Conservation (phyloP, 1,140 invertebrate genomes). For the Laupala kohalensis region DNA sequence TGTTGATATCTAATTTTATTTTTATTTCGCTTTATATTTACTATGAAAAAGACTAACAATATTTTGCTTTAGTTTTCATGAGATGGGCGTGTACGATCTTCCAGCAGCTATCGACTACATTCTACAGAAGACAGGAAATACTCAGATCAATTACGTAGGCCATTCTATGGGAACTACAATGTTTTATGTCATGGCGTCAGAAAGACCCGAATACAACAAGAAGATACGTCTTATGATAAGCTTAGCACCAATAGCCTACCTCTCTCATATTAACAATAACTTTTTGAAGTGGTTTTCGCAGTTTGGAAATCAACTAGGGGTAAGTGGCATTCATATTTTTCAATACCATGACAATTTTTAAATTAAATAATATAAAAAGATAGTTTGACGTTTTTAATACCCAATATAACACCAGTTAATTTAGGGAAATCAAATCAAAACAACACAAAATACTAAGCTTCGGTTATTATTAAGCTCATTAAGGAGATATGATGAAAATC, state of each 20-base stretch:
- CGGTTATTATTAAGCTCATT: no score
- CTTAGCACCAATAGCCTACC: conserved; percentile 34
- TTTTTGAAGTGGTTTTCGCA: not conserved
- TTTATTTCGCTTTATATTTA: no score
- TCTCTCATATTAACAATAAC: conserved; percentile 30
- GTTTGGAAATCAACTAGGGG: not conserved
- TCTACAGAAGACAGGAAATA: not conserved
- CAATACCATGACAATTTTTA: no score
- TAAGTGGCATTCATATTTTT: no score
- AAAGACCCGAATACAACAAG: conserved; percentile 20
- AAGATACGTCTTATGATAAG: conserved; percentile 24
- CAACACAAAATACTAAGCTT: no score
- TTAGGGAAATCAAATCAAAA: no score
- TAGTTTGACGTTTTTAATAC: no score
- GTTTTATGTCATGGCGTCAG: conserved; percentile 21
- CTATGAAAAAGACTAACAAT: no score
- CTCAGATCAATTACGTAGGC: conserved; percentile 23
- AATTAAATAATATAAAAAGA: no score
- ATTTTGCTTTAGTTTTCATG: conserved; percentile 6
- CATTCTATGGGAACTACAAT: conserved; percentile 17
- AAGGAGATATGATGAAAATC: no score
- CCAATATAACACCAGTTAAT: no score
- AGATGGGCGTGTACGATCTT: conserved; percentile 7
- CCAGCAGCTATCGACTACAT: conserved; percentile 5
- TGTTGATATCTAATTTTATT: no score